Evolutionary conservation across 2,113 vertebrate species (phyloP).

Genomic region (Trachemys scripta): DNA sequence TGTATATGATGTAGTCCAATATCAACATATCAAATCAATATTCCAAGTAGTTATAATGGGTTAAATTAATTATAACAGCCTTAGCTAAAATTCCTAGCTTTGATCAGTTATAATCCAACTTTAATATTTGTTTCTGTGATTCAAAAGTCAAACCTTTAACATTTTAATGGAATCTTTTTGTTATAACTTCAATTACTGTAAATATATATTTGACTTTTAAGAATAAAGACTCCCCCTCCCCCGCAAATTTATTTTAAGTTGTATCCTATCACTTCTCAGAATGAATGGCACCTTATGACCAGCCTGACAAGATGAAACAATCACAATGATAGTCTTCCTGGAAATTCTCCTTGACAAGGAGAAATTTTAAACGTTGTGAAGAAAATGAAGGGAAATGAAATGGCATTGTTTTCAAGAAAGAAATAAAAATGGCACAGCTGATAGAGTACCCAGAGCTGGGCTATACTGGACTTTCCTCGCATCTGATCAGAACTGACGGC

Average conservation of each 20-base stretch:
- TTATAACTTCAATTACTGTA: not conserved
- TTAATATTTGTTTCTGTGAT: not conserved
- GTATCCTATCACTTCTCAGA: not conserved
- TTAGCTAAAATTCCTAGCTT: not conserved
- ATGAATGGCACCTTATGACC: conserved; percentile 9
- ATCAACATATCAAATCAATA: not conserved
- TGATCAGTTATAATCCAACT: not conserved
- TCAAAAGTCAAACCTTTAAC: not conserved
- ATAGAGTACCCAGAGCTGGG: not conserved
- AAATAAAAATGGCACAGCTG: not conserved
- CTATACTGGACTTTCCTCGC: not conserved
- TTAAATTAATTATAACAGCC: not conserved
- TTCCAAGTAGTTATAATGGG: not conserved
- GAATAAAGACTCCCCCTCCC: not conserved
- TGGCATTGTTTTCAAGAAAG: not conserved
- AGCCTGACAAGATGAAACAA: not conserved
- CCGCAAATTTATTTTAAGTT: not conserved
- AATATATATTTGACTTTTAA: not conserved
- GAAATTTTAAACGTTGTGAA: conserved; percentile 35
- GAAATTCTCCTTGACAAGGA: conserved; percentile 43
- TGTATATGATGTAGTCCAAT: not conserved
- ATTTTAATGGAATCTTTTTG: not conserved
- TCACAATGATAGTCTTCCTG: not conserved
- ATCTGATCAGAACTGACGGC: not conserved
- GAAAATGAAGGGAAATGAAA: not conserved